Evolutionary conservation across 2,888 invertebrate genomes (phyloP).

Genomic region (Agriopis aurantiaria): DNA sequence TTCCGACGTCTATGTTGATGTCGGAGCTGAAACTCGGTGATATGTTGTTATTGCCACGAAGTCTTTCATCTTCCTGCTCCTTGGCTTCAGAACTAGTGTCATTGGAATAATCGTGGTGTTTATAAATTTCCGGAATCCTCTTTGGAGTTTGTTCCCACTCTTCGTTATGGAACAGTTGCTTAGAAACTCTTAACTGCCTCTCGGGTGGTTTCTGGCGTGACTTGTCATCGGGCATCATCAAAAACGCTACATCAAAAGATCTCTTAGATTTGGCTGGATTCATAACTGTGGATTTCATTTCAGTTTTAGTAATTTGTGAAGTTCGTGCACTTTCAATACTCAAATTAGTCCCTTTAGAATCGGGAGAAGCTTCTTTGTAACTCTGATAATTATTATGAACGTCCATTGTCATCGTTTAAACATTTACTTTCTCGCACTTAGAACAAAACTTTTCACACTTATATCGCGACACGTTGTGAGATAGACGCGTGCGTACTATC

Average conservation of each 20-base stretch:
- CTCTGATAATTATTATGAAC: conserved; percentile 85
- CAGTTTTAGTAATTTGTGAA: conserved; percentile 72
- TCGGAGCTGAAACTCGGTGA: conserved; percentile 82
- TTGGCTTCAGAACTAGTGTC: conserved; percentile 72
- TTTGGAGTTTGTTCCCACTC: conserved; percentile 80
- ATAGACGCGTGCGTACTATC: conserved; percentile 79
- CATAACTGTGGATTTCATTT: conserved; percentile 72
- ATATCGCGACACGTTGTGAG: conserved; percentile 67
- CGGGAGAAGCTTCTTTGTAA: conserved; percentile 80
- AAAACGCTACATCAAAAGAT: conserved; percentile 96
- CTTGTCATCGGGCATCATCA: conserved; percentile 95
- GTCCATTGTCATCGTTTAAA: conserved; percentile 90
- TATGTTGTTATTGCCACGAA: conserved; percentile 77
- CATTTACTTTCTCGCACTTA: conserved; percentile 74
- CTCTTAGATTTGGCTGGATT: conserved; percentile 87
- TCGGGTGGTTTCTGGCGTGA: conserved; percentile 88
- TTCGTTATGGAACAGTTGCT: conserved; percentile 80
- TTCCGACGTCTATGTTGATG: conserved; percentile 82
- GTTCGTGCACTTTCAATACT: conserved; percentile 83
- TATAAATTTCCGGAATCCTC: conserved; percentile 76
- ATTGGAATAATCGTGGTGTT: conserved; percentile 75
- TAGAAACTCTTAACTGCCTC: conserved; percentile 83
- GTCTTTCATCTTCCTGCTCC: conserved; percentile 77
- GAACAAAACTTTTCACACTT: conserved; percentile 81
- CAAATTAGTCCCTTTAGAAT: conserved; percentile 78